Evolutionary conservation across 2,888 invertebrate species (phyloP), one percentile per base, ranked within the genome.

Genomic region (Microctonus brassicae): DNA sequence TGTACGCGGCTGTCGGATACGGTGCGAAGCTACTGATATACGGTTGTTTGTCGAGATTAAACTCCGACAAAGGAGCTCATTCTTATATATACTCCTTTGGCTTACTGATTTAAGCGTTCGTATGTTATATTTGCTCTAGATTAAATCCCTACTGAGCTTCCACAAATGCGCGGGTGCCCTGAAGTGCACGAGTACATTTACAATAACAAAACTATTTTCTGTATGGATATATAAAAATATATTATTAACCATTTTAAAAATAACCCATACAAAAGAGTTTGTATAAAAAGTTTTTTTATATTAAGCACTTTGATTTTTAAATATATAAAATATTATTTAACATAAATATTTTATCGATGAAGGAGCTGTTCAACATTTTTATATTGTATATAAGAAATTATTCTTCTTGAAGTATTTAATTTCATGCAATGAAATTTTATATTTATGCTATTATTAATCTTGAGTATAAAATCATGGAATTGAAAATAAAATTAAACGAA

Each of bases 1-100:
- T 39, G n/a, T 17, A 20, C 36, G 36, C 9, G 47, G 47, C 47
- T 47, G 47, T 47, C 47, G 47, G 47, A 47, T 47, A 36, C 36
- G 60, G 52, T 26, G 69, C 34, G 62, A 47, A 53, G 34, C 62
- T 61, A 70, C 67, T 76, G 80, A 81, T 80, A 82, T 81, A 83
- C 77, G 76, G 75, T 76, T 84, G 82, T 83, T 84, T 84, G 80
- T 76, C 74, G 70, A 82, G 84, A 84, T 84, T 83, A 83, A 77
- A 72, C 47, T 47, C 83, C 81, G 83, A 81, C 82, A 84, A 83
- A 83, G 82, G 76, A 74, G 68, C 67, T 76, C 80, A 80, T 82
- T 82, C 78, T 83, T 79, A 77, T 76, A 78, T 57, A 33, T 69
- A 57, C 42, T 69, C 24, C 42, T 53, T 36, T 62, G 9, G 36